Evolutionary conservation across 2,113 vertebrate genomes (phyloP).

Genomic region (Cyanoramphus novaezelandiae): DNA sequence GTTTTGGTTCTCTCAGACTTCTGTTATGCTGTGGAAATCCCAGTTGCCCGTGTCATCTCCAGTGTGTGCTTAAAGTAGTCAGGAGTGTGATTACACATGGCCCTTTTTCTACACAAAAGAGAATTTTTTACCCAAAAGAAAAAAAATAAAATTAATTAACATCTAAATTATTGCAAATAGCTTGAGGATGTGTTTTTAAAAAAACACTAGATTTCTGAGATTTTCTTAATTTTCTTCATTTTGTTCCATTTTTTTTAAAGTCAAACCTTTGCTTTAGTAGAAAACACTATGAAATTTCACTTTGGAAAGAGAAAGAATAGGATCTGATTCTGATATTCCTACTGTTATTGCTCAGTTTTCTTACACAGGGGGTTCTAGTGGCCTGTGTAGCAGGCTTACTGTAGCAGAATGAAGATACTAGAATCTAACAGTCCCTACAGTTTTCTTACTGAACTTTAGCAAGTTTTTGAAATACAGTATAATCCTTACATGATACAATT

Average conservation of each 20-base stretch:
- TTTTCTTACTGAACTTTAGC: background rate
- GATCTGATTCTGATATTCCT: background rate
- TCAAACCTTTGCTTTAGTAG: background rate
- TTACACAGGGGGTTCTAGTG: background rate
- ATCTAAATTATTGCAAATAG: background rate
- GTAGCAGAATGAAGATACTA: background rate
- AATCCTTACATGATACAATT: background rate
- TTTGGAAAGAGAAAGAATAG: background rate
- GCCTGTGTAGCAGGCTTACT: background rate
- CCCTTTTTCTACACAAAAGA: background rate
- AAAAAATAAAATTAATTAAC: background rate
- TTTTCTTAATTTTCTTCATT: background rate
- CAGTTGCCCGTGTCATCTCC: background rate
- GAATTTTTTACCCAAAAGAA: background rate
- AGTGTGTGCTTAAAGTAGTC: background rate
- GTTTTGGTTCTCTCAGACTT: background rate
- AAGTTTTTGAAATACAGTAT: background rate
- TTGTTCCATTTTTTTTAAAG: background rate
- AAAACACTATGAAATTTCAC: background rate
- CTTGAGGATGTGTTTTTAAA: fast-evolving
- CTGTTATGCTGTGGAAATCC: background rate
- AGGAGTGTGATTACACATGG: background rate
- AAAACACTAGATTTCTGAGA: background rate
- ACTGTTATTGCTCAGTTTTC: background rate
- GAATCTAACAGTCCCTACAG: background rate